Percentiles rank a stretch among this genome's conserved stretches.
Conservation (phyloP, 2,113 vertebrate genomes). For the Aleadryas rufinucha region DNA sequence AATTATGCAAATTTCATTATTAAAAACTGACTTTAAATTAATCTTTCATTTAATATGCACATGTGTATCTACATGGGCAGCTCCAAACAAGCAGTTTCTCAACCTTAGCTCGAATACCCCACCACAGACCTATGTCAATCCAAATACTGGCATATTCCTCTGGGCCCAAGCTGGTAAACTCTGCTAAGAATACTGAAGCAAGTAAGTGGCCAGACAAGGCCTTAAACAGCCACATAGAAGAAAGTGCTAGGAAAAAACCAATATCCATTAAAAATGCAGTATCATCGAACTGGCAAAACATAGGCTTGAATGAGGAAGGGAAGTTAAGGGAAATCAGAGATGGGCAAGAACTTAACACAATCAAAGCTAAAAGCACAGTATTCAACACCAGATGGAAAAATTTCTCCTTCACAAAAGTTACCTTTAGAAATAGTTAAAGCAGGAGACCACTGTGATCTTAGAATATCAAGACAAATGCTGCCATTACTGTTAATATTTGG, state of each 20-base stretch:
- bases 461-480: conserved; percentile 99
- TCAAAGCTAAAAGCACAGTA: neutral
- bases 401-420: neutral
- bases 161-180: neutral
- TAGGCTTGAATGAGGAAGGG: neutral
- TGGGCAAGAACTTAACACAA: neutral
- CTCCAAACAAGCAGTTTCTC: neutral
- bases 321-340: neutral
- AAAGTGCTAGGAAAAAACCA: neutral
- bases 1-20: neutral
- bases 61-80: neutral
- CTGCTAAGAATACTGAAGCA: neutral
- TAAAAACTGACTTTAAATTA: neutral
- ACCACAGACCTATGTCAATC: neutral
- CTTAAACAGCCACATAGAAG: neutral
- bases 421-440: too few species aligned
- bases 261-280: neutral
- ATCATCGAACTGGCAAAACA: neutral
- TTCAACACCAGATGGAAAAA: neutral
- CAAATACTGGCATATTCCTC: neutral
- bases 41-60: neutral
- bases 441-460: conserved; percentile 96
- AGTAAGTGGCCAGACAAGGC: neutral
- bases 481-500: conserved; percentile 99
- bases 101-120: neutral